These are phyloP conservation scores for Lucinisca nassula DNA, from an alignment of 2,888 invertebrate genomes.

Conservation along the genomic window DNA sequence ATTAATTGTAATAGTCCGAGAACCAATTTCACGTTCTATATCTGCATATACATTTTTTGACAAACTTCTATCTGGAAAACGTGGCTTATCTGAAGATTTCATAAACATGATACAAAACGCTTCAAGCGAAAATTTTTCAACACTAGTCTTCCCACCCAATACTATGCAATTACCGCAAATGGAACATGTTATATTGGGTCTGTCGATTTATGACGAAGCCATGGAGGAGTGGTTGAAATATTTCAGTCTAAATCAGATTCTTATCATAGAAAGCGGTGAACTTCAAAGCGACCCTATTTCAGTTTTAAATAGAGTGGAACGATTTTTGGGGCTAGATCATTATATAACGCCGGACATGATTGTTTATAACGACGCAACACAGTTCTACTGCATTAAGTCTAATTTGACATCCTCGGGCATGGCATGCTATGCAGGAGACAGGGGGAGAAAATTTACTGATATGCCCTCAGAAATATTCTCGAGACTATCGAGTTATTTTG, in stretches of 20 bases:
- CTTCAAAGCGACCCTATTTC: slow-evolving; percentile 76
- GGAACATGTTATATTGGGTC: slow-evolving; percentile 74
- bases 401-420: slow-evolving; percentile 89
- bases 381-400: slow-evolving; percentile 94
- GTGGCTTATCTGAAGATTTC: too few relatives aligned
- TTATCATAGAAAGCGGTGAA: slow-evolving; percentile 93
- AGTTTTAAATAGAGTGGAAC: slow-evolving; percentile 80
- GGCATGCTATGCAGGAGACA: slow-evolving; percentile 96
- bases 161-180: neutral
- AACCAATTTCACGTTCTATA: too few relatives aligned
- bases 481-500: slow-evolving; percentile 83
- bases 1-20: too few relatives aligned
- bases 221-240: slow-evolving; percentile 97
- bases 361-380: slow-evolving; percentile 98
- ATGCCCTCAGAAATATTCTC: slow-evolving; percentile 91
- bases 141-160: too few relatives aligned
- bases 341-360: slow-evolving; percentile 92
- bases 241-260: slow-evolving; percentile 96
- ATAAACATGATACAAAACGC: too few relatives aligned
- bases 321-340: slow-evolving; percentile 80
- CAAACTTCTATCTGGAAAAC: too few relatives aligned
- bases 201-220: slow-evolving; percentile 90
- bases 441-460: slow-evolving; percentile 94
- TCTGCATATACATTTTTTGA: too few relatives aligned
- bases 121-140: too few relatives aligned